A percentile compares a stretch with the other conserved stretches of the same genome.
Evolutionary conservation across 2,888 invertebrate genomes (phyloP).

Genomic region (Acleris literana): DNA sequence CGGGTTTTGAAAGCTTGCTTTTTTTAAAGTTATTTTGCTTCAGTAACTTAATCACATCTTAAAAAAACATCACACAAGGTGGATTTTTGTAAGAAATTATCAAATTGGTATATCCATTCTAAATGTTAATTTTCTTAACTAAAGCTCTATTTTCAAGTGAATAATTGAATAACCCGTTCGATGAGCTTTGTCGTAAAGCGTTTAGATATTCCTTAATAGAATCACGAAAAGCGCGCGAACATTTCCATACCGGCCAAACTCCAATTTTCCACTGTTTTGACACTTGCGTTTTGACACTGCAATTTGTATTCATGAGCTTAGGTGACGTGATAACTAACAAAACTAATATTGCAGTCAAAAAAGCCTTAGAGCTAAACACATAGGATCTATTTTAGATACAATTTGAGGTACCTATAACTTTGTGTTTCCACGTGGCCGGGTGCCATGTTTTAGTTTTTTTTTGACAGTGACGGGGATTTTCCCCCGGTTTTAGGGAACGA

Average conservation of each 20-base stretch:
- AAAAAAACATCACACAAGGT: too few relatives aligned
- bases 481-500: conserved; percentile 26
- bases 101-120: too few relatives aligned
- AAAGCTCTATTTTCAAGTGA: not conserved
- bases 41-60: too few relatives aligned
- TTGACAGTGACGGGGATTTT: conserved; percentile 31
- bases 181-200: too few relatives aligned
- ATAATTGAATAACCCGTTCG: not conserved
- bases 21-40: too few relatives aligned
- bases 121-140: too few relatives aligned
- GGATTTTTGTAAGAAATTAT: too few relatives aligned
- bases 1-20: too few relatives aligned
- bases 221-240: conserved; percentile 27
- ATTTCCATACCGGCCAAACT: conserved; percentile 22
- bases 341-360: conserved; percentile 2
- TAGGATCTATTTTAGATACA: not conserved
- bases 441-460: conserved; percentile 32
- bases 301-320: conserved; percentile 37
- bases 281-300: conserved; percentile 36
- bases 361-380: not conserved
- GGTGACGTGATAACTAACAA: conserved; percentile 30
- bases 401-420: not conserved
- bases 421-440: conserved; percentile 18
- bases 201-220: conserved; percentile 7
- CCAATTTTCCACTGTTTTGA: conserved; percentile 37